Conservation (phyloP, 1,140 invertebrate species). For the Anastrepha ludens region DNA sequence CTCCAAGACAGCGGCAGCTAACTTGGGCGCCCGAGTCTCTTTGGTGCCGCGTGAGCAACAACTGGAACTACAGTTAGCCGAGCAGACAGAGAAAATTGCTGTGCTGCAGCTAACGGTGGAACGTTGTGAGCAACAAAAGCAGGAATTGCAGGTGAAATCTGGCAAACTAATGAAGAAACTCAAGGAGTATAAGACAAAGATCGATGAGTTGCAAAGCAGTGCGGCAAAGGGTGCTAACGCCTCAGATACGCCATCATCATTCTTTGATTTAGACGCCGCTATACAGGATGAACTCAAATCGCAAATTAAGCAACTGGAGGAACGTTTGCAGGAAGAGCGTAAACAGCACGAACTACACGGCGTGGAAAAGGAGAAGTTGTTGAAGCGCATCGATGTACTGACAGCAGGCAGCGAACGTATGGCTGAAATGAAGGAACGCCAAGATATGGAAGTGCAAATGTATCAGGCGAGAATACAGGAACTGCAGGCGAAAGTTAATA, state of each 20-base stretch:
- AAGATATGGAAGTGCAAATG: slow-evolving; percentile 83
- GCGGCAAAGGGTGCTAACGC: slow-evolving; percentile 74
- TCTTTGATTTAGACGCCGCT: slow-evolving; percentile 81
- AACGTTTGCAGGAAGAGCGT: slow-evolving; percentile 78
- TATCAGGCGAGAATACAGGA: slow-evolving; percentile 83
- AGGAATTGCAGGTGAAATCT: slow-evolving; percentile 79
- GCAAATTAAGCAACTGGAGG: slow-evolving; percentile 81
- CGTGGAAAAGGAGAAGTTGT: slow-evolving; percentile 80
- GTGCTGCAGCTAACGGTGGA: slow-evolving; percentile 76
- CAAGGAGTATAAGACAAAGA: slow-evolving; percentile 82
- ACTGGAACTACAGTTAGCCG: slow-evolving; percentile 69
- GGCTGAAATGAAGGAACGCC: slow-evolving; percentile 85
- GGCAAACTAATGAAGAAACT: slow-evolving; percentile 84
- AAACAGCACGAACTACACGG: slow-evolving; percentile 78
- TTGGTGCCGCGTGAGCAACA: slow-evolving; percentile 57
- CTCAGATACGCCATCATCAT: slow-evolving; percentile 69
- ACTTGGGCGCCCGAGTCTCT: not conserved
- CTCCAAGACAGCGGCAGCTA: not conserved
- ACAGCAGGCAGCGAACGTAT: slow-evolving; percentile 85
- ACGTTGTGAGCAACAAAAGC: slow-evolving; percentile 77
- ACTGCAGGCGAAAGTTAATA: slow-evolving; percentile 78
- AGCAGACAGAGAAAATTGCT: slow-evolving; percentile 75
- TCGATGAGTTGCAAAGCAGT: slow-evolving; percentile 78
- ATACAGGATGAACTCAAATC: slow-evolving; percentile 84
- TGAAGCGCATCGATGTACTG: slow-evolving; percentile 84